Conservation (phyloP, 2,888 invertebrate genomes). For the Lycophotia porphyrea region DNA sequence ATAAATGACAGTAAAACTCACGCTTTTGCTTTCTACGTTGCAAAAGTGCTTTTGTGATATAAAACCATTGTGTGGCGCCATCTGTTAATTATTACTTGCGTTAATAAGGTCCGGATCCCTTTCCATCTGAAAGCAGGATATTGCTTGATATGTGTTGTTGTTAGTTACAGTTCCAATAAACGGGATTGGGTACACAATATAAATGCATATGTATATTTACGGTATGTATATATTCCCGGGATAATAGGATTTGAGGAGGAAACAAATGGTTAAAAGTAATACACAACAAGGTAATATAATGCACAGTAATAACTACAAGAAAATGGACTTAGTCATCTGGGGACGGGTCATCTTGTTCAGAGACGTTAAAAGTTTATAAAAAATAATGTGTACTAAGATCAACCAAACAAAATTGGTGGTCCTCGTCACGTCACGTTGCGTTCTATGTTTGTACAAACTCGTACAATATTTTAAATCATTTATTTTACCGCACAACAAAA, state of each 20-base stretch:
- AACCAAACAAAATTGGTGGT: too few species aligned
- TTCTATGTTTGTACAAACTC: too few species aligned
- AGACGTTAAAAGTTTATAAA: too few species aligned
- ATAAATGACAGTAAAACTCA: not conserved
- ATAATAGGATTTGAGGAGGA: not conserved
- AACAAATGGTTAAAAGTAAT: not conserved
- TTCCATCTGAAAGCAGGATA: constrained; percentile 12
- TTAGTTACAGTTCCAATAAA: constrained; percentile 23
- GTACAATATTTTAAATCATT: too few species aligned
- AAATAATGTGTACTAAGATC: too few species aligned
- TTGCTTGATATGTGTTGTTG: constrained; percentile 18
- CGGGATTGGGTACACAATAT: not conserved
- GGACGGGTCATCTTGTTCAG: too few species aligned
- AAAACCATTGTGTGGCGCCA: not conserved
- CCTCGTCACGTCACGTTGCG: too few species aligned
- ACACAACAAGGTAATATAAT: too few species aligned
- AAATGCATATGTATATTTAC: not conserved
- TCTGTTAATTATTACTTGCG: constrained; percentile 13
- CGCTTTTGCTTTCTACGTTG: not conserved
- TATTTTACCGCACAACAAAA: too few species aligned
- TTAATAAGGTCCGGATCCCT: constrained; percentile 14
- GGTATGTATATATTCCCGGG: too few species aligned
- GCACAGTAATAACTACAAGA: too few species aligned
- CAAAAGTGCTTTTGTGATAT: constrained; percentile 7
- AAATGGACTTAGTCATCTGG: too few species aligned